Conservation (phyloP, 2,888 invertebrate species). For the Linyphia triangularis region DNA sequence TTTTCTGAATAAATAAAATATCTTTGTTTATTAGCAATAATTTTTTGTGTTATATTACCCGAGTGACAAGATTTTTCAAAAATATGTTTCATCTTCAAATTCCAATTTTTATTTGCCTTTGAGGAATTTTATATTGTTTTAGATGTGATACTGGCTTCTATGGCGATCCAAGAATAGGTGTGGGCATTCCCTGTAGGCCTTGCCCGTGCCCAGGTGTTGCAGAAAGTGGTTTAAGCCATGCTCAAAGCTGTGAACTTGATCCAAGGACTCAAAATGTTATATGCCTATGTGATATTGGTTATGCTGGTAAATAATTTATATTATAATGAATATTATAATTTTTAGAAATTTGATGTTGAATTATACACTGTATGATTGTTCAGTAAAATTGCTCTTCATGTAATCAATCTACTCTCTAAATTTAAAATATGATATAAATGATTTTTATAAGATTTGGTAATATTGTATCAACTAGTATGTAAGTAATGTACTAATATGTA, state of each 20-base stretch:
- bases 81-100: background rate
- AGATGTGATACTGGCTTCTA: conserved; percentile 94
- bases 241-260: conserved; percentile 92
- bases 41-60: too few species aligned
- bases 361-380: too few species aligned
- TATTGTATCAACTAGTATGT: too few species aligned
- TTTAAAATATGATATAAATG: too few species aligned
- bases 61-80: background rate
- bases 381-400: too few species aligned
- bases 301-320: conserved; percentile 84
- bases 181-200: conserved; percentile 93
- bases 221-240: conserved; percentile 91
- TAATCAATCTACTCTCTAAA: too few species aligned
- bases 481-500: too few species aligned
- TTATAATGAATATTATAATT: too few species aligned
- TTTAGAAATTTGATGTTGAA: too few species aligned
- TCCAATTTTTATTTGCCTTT: background rate
- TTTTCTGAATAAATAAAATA: too few species aligned
- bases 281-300: conserved; percentile 93
- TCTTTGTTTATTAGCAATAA: too few species aligned
- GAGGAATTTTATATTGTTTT: background rate
- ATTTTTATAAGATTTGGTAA: too few species aligned
- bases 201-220: conserved; percentile 96
- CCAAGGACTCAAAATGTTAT: conserved; percentile 91
- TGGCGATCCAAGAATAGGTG: conserved; percentile 94